Evolutionary conservation across 1,140 invertebrate species (phyloP).

Genomic region (Dysdera silvatica): DNA sequence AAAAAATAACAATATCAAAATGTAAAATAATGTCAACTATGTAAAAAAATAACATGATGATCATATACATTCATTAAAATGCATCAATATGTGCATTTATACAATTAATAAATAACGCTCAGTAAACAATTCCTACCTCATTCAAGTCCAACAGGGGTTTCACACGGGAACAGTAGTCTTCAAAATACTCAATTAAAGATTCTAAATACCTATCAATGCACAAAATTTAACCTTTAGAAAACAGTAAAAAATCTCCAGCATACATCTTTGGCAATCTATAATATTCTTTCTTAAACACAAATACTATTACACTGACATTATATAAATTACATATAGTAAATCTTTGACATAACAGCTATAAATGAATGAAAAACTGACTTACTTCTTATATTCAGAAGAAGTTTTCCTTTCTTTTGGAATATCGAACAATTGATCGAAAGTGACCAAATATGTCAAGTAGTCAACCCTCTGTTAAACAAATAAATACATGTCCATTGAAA

Average conservation of each 20-base stretch:
- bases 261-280: no score
- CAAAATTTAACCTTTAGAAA: slow-evolving; percentile 26
- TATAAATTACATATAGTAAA: slow-evolving; percentile 18
- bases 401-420: slow-evolving; percentile 91
- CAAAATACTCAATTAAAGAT: slow-evolving; percentile 75
- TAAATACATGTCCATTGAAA: background rate
- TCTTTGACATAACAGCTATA: slow-evolving; percentile 36
- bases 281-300: no score
- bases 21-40: background rate
- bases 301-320: no score
- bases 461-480: slow-evolving; percentile 70
- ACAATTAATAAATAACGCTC: no score
- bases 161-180: slow-evolving; percentile 72
- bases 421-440: slow-evolving; percentile 93
- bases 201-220: slow-evolving; percentile 59
- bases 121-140: slow-evolving; percentile 43
- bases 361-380: slow-evolving; percentile 32
- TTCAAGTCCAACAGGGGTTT: slow-evolving; percentile 85
- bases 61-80: no score
- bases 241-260: background rate
- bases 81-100: no score
- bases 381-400: slow-evolving; percentile 77
- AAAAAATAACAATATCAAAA: no score
- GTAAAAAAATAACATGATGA: background rate
- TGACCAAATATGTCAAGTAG: slow-evolving; percentile 88